phyloP scores from a whole-genome alignment of 2,888 invertebrate species.

The Campoplex capitator region DNA sequence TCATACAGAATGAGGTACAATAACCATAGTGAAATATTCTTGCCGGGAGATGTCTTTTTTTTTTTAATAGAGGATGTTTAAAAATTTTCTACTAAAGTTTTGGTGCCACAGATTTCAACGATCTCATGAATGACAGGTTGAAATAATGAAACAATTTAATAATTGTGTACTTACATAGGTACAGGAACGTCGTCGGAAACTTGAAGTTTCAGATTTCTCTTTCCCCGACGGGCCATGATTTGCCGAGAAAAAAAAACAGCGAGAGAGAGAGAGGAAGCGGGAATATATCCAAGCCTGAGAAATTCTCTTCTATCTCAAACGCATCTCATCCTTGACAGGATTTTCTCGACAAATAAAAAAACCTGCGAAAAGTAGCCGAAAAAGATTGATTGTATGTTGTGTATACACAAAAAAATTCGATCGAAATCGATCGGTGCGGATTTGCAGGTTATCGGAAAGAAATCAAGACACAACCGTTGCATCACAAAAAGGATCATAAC shows the following conservation, averaged over 20 bases:
- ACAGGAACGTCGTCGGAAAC: slow-evolving; percentile 85
- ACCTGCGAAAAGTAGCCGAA: slow-evolving; percentile 7
- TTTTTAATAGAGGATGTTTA: neutral
- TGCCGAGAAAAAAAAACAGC: slow-evolving; percentile 10
- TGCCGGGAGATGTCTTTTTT: neutral
- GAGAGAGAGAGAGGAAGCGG: slow-evolving; percentile 8
- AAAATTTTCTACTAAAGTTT: neutral
- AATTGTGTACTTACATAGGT: slow-evolving; percentile 85
- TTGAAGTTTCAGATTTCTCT: slow-evolving; percentile 85
- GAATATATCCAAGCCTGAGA: slow-evolving; percentile 11
- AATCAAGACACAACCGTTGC: neutral
- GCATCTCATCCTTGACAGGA: slow-evolving; percentile 43
- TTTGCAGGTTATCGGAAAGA: slow-evolving; percentile 49
- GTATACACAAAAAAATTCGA: slow-evolving; percentile 47
- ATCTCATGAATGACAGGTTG: neutral
- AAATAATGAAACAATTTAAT: neutral
- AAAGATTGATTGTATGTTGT: neutral
- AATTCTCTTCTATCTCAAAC: slow-evolving; percentile 42
- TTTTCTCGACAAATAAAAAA: slow-evolving; percentile 14
- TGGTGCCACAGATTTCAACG: neutral
- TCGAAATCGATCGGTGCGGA: slow-evolving; percentile 4
- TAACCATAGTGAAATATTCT: neutral
- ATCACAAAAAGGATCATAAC: neutral
- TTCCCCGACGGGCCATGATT: slow-evolving; percentile 81
- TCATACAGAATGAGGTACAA: neutral